Conservation (phyloP, 2,888 invertebrate genomes). For the Dryobotodes eremita region DNA sequence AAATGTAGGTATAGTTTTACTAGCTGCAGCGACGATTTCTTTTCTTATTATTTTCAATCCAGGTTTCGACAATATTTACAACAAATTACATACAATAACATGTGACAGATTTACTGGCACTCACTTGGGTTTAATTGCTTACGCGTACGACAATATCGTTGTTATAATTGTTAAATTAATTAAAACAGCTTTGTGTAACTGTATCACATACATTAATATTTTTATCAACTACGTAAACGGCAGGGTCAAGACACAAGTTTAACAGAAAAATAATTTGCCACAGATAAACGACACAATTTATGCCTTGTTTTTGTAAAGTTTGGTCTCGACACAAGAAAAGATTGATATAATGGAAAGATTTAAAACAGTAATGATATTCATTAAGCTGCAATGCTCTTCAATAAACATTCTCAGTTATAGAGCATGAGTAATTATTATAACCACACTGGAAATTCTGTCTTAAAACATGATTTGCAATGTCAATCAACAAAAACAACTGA, state of each 20-base stretch:
- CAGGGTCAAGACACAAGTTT: constrained; percentile 81
- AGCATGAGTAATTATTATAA: constrained; percentile 38
- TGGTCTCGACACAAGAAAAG: constrained; percentile 63
- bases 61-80: constrained; percentile 1
- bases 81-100: constrained; percentile 42
- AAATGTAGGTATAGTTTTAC: background rate
- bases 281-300: constrained; percentile 82
- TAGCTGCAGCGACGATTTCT: background rate
- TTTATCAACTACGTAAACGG: constrained; percentile 77
- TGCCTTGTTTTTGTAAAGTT: constrained; percentile 78
- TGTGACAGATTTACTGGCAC: constrained; percentile 47
- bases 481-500: constrained; percentile 30
- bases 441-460: constrained; percentile 38
- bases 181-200: constrained; percentile 68
- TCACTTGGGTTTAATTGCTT: constrained; percentile 54
- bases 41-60: background rate
- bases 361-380: constrained; percentile 65
- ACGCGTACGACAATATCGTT: constrained; percentile 60
- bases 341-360: constrained; percentile 66
- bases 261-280: constrained; percentile 89
- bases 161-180: constrained; percentile 76
- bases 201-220: constrained; percentile 65
- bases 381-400: constrained; percentile 44
- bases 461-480: constrained; percentile 47
- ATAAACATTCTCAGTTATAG: constrained; percentile 43